Base-by-base conservation (phyloP, 2,113 vertebrate species). In the Illadopsis cleaveri region DNA sequence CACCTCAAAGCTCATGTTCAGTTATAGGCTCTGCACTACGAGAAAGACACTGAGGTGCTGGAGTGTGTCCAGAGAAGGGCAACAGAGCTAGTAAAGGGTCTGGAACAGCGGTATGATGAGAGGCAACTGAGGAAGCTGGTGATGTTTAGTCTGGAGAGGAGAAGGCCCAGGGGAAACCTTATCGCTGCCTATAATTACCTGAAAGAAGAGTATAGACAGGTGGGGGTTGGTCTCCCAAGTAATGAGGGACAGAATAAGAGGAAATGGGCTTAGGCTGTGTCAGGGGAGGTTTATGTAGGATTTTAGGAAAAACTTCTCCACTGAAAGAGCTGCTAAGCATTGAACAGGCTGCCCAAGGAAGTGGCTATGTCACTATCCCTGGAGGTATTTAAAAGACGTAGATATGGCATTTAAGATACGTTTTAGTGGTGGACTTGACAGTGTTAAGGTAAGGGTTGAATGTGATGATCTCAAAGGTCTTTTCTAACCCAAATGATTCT, bases 311-410 rank as follows among this genome's bases (percentile, higher is more conserved):
- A 69, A 5, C 4, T 48, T 54, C 11, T 13, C 40, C 31, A 48
- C 30, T 54, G 25, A 31, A 76, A 75, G n/a, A 22, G 12, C 20
- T 0, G 0, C 47, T 21, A 68, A 31, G 14, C 38, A 22, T 22
- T 54, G 47, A 76, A 54, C 5, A 54, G 35, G 17, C 21, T 54
- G 14, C 18, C 47, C 35, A 48, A 61, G 25, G 25, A 54, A 23
- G 30, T 9, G 25, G 30, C 14, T 53, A 38, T 18, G 9, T 75
- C 53, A 54, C 14, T 8, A 19, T 12, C 17, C 21, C 47, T 54
- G 30, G 13, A 3, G 10, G 3, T 35, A 40, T 25, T 22, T 53
- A 60, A 53, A 89, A 75, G 24, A 47, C 0, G 1, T 15, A 35
- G 21, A 69, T 6, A 8, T 27, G 28, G 28, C n/a, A 60, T 33